Evolutionary conservation across 2,797 vertebrate genomes (phyloP), one percentile per base, ranked within the genome.

Genomic region (Poecile montanus): DNA sequence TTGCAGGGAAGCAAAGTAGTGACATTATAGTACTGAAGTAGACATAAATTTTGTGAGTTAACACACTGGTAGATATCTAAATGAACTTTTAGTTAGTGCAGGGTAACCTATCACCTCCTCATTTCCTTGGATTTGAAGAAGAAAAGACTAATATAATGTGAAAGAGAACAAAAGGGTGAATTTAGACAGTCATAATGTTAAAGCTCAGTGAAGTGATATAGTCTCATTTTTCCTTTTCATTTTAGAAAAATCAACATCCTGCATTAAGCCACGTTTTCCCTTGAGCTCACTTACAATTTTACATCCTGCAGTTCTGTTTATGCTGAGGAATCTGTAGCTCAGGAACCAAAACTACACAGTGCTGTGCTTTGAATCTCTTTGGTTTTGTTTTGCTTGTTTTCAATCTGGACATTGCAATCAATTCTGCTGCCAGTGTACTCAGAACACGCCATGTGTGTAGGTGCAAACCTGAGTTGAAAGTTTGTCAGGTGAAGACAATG

Each of bases 31-130:
- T 63, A 67, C 48, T 79, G 45, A 90, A 81, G 75, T 50, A 96
- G 82, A 92, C 74, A 82, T 77, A 77, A 67, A 96, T 95, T 94
- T 90, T 0, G 4, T 74, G 86, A 72, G 88, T 97, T 96, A 97
- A 95, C 89, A 86, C 67, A 30, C 26, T 74, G 66, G 38, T 77
- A 93, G 61, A n/a, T 76, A 88, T 67, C 51, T 58, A 3, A 50
- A 54, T 73, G 45, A 85, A 90, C 48, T 84, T 95, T n/a, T n/a
- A 53, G 45, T 75, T 86, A 81, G 36, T 68, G 45, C 54, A 89
- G 32, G 6, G 19, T 88, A 51, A 93, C 73, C 45, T 89, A 44
- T 83, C 54, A 58, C 84, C 78, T 83, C 68, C 12, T 88, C 8
- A 36, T 88, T 83, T 96, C 27, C 56, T 38, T 32, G 57, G 53